A percentile compares a stretch with the other conserved stretches of the same genome.
phyloP scores from a whole-genome alignment of 2,113 vertebrate species.

The Turdus rufiventris region DNA sequence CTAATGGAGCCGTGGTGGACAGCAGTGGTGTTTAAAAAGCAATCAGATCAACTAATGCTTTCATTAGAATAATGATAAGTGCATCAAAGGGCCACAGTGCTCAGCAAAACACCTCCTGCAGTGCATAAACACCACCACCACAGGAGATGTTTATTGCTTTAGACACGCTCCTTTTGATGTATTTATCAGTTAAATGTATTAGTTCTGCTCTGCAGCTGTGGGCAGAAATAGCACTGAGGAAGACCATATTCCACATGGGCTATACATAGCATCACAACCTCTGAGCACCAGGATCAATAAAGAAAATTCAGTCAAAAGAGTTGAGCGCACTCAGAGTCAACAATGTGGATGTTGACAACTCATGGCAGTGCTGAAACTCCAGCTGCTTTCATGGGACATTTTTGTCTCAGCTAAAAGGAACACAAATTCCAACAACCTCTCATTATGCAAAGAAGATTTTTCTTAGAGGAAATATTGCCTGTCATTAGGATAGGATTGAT shows the following conservation, averaged over 20 bases:
- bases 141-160: constrained; percentile 67
- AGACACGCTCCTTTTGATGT: constrained; percentile 67
- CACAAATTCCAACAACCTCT: background rate
- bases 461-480: background rate
- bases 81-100: constrained; percentile 55
- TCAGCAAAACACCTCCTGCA: constrained; percentile 34
- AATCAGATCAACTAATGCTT: constrained; percentile 61
- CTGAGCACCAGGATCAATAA: background rate
- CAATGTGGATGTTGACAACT: background rate
- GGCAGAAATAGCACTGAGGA: constrained; percentile 36
- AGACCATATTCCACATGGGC: constrained; percentile 11
- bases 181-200: constrained; percentile 70
- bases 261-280: background rate
- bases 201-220: constrained; percentile 60
- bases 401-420: background rate
- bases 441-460: background rate
- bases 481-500: background rate
- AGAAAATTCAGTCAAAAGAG: background rate
- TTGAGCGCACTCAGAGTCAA: background rate
- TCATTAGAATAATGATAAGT: constrained; percentile 58
- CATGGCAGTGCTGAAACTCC: background rate
- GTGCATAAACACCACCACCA: constrained; percentile 51
- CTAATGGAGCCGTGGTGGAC: constrained; percentile 7
- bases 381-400: background rate
- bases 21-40: constrained; percentile 52